These are phyloP conservation scores for Halcyon smyrnensis DNA, from an alignment of 2,797 vertebrate genomes.

Conservation along the genomic window DNA sequence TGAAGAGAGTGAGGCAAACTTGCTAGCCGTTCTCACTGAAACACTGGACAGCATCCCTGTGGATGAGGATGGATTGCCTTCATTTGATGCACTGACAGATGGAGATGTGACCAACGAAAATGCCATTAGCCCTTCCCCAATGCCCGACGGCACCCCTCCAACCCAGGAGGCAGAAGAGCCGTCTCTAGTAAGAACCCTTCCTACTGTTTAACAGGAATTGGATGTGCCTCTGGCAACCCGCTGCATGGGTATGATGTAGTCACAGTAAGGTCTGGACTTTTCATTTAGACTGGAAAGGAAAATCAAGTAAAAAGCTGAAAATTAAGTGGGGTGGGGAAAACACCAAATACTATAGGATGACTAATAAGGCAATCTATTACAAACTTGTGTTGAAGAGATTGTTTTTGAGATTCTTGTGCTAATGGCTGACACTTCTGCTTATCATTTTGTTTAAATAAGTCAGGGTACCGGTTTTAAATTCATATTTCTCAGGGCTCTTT, in stretches of 20 bases:
- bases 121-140: slow-evolving; percentile 93
- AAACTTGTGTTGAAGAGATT: slow-evolving; percentile 18
- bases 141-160: slow-evolving; percentile 91
- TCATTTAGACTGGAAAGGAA: slow-evolving; percentile 66
- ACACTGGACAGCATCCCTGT: slow-evolving; percentile 99
- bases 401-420: not conserved
- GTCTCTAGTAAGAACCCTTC: slow-evolving; percentile 93
- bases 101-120: slow-evolving; percentile 98
- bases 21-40: slow-evolving; percentile 98
- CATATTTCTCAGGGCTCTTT: not conserved
- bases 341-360: not conserved
- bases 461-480: not conserved
- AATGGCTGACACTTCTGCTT: slow-evolving; percentile 7
- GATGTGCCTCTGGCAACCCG: slow-evolving; percentile 78
- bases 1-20: slow-evolving; percentile 99
- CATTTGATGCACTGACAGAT: slow-evolving; percentile 98
- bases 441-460: not conserved
- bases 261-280: slow-evolving; percentile 76
- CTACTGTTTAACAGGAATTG: slow-evolving; percentile 79
- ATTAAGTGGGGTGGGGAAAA: accelerated
- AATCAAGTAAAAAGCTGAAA: not conserved
- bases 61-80: slow-evolving; percentile 99
- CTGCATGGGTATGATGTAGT: slow-evolving; percentile 80
- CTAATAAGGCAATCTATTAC: slow-evolving; percentile 1
- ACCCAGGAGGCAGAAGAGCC: slow-evolving; percentile 97